These are phyloP conservation scores for Drosophila tanythrix DNA, from an alignment of 2,888 invertebrate genomes.

Conservation along the genomic window DNA sequence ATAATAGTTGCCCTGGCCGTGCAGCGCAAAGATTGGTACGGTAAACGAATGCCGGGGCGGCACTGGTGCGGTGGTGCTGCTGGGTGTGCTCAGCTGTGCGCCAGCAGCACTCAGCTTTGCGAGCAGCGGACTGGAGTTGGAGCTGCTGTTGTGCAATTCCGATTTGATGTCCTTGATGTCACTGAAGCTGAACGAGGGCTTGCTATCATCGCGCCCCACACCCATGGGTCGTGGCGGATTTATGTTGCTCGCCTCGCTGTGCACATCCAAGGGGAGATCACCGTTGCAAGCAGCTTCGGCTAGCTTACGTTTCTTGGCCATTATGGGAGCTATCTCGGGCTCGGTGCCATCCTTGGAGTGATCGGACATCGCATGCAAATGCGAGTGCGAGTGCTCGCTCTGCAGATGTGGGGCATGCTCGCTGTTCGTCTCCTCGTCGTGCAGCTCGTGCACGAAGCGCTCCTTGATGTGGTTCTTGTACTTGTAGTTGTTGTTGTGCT, in stretches of 20 bases:
- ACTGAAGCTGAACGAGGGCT: constrained; percentile 77
- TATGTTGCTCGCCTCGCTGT: constrained; percentile 52
- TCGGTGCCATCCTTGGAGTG: constrained; percentile 84
- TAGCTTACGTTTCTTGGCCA: constrained; percentile 83
- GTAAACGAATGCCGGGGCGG: constrained; percentile 84
- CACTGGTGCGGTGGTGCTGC: constrained; percentile 70
- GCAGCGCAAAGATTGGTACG: constrained; percentile 95
- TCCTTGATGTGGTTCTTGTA: constrained; percentile 97
- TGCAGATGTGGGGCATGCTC: constrained; percentile 84
- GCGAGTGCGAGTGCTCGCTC: constrained; percentile 82
- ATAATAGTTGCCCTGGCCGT: constrained; percentile 95
- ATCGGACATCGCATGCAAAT: constrained; percentile 82
- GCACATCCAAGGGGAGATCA: constrained; percentile 47
- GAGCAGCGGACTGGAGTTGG: constrained; percentile 68
- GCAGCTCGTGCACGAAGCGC: constrained; percentile 88
- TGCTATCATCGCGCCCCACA: constrained; percentile 70
- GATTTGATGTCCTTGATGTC: constrained; percentile 82
- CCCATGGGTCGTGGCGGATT: constrained; percentile 42
- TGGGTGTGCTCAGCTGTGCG: constrained; percentile 66
- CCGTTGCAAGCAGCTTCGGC: constrained; percentile 70
- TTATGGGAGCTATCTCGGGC: constrained; percentile 82
- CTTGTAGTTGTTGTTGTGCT: constrained; percentile 89
- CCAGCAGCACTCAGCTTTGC: constrained; percentile 63
- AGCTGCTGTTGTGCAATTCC: constrained; percentile 73
- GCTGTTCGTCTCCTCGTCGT: constrained; percentile 84